Percentiles rank a stretch among this genome's conserved stretches.
Evolutionary conservation across 2,113 vertebrate genomes (phyloP).

Genomic region (Ptyas mucosa): DNA sequence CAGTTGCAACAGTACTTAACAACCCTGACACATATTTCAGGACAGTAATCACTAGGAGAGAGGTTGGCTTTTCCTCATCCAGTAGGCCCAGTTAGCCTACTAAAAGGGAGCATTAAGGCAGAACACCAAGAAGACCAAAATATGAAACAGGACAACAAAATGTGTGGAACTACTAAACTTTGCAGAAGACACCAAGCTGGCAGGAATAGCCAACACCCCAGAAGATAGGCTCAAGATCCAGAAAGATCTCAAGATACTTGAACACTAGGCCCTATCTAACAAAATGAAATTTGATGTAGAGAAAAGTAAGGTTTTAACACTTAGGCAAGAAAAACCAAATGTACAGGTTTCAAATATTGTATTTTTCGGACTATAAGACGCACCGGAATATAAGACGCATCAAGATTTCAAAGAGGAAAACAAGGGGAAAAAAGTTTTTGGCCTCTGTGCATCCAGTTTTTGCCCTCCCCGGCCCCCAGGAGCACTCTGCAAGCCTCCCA

Average conservation of each 20-base stretch:
- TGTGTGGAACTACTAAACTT: not conserved
- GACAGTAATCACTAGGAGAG: not conserved
- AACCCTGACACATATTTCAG: not conserved
- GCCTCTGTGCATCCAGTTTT: too few relatives aligned
- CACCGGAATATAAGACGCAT: too few relatives aligned
- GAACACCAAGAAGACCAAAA: not conserved
- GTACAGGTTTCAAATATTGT: not conserved
- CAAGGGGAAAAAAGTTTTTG: too few relatives aligned
- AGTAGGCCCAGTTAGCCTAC: not conserved
- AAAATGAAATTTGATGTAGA: not conserved
- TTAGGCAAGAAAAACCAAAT: not conserved
- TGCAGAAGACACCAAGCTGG: not conserved
- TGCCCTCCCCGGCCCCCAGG: too few relatives aligned
- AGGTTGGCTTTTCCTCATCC: not conserved
- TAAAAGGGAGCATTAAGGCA: not conserved
- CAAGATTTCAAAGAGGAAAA: too few relatives aligned
- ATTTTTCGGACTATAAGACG: too few relatives aligned
- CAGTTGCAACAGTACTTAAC: not conserved
- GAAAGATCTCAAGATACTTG: not conserved
- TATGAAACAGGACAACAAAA: not conserved
- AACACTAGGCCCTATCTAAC: not conserved
- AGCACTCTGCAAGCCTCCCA: too few relatives aligned
- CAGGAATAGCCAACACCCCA: not conserved
- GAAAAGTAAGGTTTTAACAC: not conserved
- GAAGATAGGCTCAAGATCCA: not conserved